Percentiles rank a stretch among this genome's conserved stretches.
These are phyloP conservation scores for Gymnarchus niloticus DNA, from an alignment of 2,113 vertebrate genomes.

Conservation along the genomic window DNA sequence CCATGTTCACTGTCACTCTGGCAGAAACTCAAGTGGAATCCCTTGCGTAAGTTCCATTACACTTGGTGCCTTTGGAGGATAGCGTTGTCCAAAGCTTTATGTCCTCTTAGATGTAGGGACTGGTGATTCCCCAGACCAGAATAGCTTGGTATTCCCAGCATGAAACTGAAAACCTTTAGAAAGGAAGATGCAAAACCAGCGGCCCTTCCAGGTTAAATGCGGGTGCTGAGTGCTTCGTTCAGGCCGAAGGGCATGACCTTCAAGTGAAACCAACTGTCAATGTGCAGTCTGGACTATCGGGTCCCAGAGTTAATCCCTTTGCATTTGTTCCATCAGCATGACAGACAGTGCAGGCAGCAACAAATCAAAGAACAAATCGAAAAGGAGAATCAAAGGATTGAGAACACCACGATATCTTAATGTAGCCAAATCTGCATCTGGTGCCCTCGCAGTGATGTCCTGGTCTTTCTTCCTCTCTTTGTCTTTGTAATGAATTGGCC, in stretches of 20 bases:
- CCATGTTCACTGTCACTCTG: slow-evolving; percentile 15
- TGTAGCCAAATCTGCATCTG: background rate
- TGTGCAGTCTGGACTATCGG: background rate
- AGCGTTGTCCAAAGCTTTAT: background rate
- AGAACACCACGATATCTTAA: background rate
- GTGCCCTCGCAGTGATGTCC: background rate
- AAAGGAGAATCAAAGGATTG: background rate
- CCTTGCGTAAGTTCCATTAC: slow-evolving; percentile 14
- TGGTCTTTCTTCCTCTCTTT: slow-evolving; percentile 13
- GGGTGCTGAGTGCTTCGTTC: background rate
- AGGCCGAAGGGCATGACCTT: background rate
- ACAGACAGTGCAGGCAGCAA: background rate
- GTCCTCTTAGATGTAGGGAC: background rate
- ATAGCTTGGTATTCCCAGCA: background rate
- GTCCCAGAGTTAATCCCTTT: background rate
- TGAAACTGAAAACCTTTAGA: background rate
- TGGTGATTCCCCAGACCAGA: background rate
- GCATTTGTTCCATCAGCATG: background rate
- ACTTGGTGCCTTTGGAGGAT: slow-evolving; percentile 5
- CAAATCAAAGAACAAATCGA: background rate
- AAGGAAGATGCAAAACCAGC: background rate
- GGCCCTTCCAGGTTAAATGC: background rate
- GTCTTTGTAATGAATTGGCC: slow-evolving; percentile 33
- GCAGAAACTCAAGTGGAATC: slow-evolving; percentile 35
- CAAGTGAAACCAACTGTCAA: background rate